Base-by-base conservation (phyloP, 2,888 invertebrate species). In the Clunio marinus region DNA sequence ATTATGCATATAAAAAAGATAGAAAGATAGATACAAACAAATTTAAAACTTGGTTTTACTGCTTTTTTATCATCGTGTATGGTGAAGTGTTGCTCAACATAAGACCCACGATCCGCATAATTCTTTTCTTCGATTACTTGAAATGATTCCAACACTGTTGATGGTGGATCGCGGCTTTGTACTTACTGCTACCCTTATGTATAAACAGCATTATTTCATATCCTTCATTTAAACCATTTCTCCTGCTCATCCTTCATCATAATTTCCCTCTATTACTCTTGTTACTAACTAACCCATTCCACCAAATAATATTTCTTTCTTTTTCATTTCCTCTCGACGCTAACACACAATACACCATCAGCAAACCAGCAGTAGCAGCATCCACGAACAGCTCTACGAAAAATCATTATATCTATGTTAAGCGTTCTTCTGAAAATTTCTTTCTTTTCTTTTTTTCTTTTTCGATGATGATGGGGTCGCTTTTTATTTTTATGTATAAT, bases 401-500 rank as follows among this genome's bases (percentile, higher is more conserved):
- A 63, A 63, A 63, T 63, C 63, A 63, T 63, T 63, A 63, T 63
- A 63, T 63, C 46, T 63, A 63, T 66, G 51, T 66, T 66, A 55
- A 66, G 51, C 55, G 55, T 35, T 66, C 55, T 66, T 65, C 27
- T 65, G 28, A 45, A 46, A 22, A 60, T 35, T 60, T 60, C 35
- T 59, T 58, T 59, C 37, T 24, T 62, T 17, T 62, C 25, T n/a
- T 17, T 45, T 45, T 45, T 58, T 58, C 15, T n/a, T 58, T 58
- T 55, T 58, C 15, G 2, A 17, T 66, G 55, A 63, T 63, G 63
- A 63, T 63, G 63, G 46, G 63, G 63, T 63, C 63, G 63, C n/a
- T 63, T 63, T 63, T 63, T 63, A 63, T 63, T 63, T 41, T 63
- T 63, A 63, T 63, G 63, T 63, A 63, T 63, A 63, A 63, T 63